These are phyloP conservation scores for Chalcosyrphus nemorum DNA, from an alignment of 2,888 invertebrate genomes.

Conservation along the genomic window DNA sequence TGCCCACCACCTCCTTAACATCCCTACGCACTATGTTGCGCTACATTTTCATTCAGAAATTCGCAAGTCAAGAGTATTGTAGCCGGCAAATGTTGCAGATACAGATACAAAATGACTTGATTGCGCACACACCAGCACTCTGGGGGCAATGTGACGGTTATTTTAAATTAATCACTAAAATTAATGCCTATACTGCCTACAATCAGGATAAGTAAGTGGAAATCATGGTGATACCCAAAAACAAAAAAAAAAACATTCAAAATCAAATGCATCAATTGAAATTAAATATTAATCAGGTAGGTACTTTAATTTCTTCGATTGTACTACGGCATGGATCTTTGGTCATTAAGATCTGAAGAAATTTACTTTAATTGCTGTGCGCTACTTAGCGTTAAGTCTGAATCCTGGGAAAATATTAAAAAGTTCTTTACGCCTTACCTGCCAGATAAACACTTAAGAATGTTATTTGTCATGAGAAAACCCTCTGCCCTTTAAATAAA, in stretches of 20 bases:
- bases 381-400: too few species aligned
- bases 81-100: conserved; percentile 10
- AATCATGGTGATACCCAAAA: not conserved
- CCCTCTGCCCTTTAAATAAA: too few species aligned
- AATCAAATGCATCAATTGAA: not conserved
- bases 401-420: too few species aligned
- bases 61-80: not conserved
- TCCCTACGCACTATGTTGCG: conserved; percentile 23
- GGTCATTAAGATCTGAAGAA: too few species aligned
- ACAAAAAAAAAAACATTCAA: not conserved
- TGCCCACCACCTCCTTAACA: not conserved
- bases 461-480: too few species aligned
- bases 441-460: too few species aligned
- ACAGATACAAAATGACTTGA: not conserved
- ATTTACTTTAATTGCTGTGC: too few species aligned
- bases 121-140: conserved; percentile 10
- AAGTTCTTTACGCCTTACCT: too few species aligned
- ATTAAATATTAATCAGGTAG: not conserved
- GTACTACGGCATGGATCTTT: too few species aligned
- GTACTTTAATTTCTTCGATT: too few species aligned
- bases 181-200: not conserved
- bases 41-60: conserved; percentile 57
- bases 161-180: not conserved
- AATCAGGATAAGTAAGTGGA: not conserved
- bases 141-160: not conserved